Conservation (phyloP, 2,888 invertebrate genomes). For the Eutolmus rufibarbis region DNA sequence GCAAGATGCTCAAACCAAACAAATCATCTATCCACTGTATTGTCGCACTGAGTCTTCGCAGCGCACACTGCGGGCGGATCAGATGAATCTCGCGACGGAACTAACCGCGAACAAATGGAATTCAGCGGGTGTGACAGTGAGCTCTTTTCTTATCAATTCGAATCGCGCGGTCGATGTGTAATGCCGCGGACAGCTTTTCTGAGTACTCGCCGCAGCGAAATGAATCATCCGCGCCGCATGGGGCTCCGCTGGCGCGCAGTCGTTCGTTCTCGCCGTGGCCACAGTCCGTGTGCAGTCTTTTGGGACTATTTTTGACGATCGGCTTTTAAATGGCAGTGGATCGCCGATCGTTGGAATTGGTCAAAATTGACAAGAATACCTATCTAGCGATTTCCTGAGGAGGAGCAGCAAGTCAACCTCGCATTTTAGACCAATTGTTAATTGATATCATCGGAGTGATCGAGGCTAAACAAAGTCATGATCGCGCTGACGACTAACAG, state of each 20-base stretch:
- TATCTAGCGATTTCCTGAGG: background rate
- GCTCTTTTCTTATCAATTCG: conserved; percentile 33
- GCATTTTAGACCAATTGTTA: background rate
- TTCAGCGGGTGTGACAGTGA: conserved; percentile 37
- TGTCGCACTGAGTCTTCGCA: background rate
- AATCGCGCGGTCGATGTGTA: conserved; percentile 23
- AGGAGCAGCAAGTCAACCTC: background rate
- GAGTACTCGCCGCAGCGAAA: background rate
- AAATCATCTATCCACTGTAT: background rate
- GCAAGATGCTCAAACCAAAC: background rate
- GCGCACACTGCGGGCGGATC: background rate
- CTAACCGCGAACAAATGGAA: conserved; percentile 22
- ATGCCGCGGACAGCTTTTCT: background rate
- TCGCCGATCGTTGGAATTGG: background rate
- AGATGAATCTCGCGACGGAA: conserved; percentile 30
- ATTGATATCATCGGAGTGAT: background rate
- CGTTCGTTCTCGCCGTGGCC: background rate
- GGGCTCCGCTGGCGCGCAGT: background rate
- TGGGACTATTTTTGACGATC: background rate
- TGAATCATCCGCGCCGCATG: conserved; percentile 8
- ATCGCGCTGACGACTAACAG: background rate
- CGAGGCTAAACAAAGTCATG: background rate
- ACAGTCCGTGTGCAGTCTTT: background rate
- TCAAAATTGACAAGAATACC: background rate
- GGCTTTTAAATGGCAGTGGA: background rate